Evolutionary conservation across 2,113 vertebrate genomes (phyloP), one percentile per base, ranked within the genome.

Genomic region (Dissostichus mawsoni): DNA sequence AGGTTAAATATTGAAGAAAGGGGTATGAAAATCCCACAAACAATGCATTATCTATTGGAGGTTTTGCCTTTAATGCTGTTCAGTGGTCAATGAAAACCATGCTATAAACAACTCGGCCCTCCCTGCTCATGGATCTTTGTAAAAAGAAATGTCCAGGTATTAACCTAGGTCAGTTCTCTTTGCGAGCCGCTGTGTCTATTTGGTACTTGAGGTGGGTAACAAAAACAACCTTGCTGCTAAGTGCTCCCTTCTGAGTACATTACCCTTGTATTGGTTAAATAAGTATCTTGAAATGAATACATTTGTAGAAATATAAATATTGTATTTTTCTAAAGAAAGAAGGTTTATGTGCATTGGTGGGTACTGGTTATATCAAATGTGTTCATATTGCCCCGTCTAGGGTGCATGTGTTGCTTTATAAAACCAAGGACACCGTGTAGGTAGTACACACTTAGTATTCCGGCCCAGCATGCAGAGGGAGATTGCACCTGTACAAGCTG

Each of bases 401-500:
- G 3, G 33, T 62, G 64, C 61, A 61, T 48, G 33, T 64, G 41
- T 23, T 63, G 4, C 73, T 76, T 66, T 47, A 58, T 74, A 71
- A 36, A 64, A 67, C 20, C 81, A 92, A 92, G 89, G 86, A 78
- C 85, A 83, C 53, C 8, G 50, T 48, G n/a, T 12, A 12, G 75
- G 44, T 53, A 52, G 76, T 64, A 67, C 77, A 82, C 69, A 75
- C 71, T 94, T 90, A 90, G 90, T 91, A 94, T 94, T 93, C 91
- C 59, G 48, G 69, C 8, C 83, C 59, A 57, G 89, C 72, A 44
- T 44, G 36, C 77, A 78, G 83, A 81, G 71, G 76, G 77, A 89
- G 89, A 93, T 90, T 90, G 90, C 84, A 89, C 87, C 81, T 84
- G 89, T 86, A 85, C 80, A 86, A 92, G 92, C 89, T 87, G 84